phyloP scores from a whole-genome alignment of 92 coral and sea anemone genomes.

The Virgularia gustaviana region DNA sequence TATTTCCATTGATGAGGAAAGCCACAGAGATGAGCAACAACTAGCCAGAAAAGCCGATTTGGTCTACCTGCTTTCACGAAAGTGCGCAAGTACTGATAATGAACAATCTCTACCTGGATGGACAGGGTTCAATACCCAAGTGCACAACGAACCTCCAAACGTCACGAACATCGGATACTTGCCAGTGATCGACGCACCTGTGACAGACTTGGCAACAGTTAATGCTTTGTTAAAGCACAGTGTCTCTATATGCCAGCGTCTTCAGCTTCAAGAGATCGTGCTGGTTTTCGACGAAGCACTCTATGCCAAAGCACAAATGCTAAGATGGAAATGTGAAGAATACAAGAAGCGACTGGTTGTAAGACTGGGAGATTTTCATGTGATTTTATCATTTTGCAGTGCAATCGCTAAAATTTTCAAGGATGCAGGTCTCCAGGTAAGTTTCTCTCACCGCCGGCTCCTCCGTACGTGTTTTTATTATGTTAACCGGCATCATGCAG shows the following conservation, averaged over 20 bases:
- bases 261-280: conserved; percentile 47
- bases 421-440: conserved; percentile 48
- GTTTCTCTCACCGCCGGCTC: no score
- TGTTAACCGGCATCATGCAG: background rate
- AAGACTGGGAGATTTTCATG: conserved; percentile 58
- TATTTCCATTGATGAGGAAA: background rate
- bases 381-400: conserved; percentile 47
- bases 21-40: background rate
- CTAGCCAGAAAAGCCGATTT: background rate
- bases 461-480: no score
- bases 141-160: conserved; percentile 34
- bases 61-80: background rate
- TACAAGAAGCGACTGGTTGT: conserved; percentile 44
- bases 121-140: conserved; percentile 48
- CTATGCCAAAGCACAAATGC: conserved; percentile 57
- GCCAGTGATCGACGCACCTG: conserved; percentile 60
- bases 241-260: conserved; percentile 49
- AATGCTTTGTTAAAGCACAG: conserved; percentile 54
- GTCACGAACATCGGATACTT: conserved; percentile 57
- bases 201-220: conserved; percentile 60
- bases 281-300: conserved; percentile 57
- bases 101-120: conserved; percentile 24
- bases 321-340: conserved; percentile 53
- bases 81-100: background rate
- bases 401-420: conserved; percentile 57